Conservation (phyloP, 2,797 vertebrate species). For the Kryptolebias ocellatus region DNA sequence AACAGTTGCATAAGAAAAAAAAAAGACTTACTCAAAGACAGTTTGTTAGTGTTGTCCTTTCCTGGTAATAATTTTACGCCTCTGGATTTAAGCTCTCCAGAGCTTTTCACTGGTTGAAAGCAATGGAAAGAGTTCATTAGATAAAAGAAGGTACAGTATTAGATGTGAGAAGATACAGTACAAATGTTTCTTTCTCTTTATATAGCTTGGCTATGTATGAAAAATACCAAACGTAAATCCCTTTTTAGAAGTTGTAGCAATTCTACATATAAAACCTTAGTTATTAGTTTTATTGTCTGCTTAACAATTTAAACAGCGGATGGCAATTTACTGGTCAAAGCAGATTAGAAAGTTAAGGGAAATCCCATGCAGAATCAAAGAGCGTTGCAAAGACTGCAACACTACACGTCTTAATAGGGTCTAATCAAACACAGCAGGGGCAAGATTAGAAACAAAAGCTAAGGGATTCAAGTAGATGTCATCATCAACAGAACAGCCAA, state of each 20-base stretch:
- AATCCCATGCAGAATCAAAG: constrained; percentile 40
- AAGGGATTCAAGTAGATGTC: constrained; percentile 68
- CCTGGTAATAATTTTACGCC: constrained; percentile 96
- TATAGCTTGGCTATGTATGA: constrained; percentile 48
- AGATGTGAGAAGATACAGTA: constrained; percentile 78
- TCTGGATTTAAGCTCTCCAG: constrained; percentile 96
- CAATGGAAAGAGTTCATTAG: constrained; percentile 74
- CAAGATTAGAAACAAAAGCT: constrained; percentile 57
- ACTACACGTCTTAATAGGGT: constrained; percentile 34
- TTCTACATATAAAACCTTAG: constrained; percentile 36
- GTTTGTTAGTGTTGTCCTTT: constrained; percentile 96
- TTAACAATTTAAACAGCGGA: constrained; percentile 46
- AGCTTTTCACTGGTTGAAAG: constrained; percentile 84
- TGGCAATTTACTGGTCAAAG: constrained; percentile 52
- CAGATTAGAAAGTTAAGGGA: constrained; percentile 31
- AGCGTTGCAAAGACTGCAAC: constrained; percentile 40
- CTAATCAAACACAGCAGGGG: constrained; percentile 66
- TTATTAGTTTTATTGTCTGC: constrained; percentile 33
- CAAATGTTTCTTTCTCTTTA: constrained; percentile 71
- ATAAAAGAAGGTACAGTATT: constrained; percentile 75
- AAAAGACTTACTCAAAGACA: constrained; percentile 94
- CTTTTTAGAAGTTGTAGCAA: constrained; percentile 35
- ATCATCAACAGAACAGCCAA: constrained; percentile 50
- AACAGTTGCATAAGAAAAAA: constrained; percentile 72
- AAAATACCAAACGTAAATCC: constrained; percentile 40